These are phyloP conservation scores for Corvus hawaiiensis DNA, from an alignment of 2,113 vertebrate species.

Conservation along the genomic window DNA sequence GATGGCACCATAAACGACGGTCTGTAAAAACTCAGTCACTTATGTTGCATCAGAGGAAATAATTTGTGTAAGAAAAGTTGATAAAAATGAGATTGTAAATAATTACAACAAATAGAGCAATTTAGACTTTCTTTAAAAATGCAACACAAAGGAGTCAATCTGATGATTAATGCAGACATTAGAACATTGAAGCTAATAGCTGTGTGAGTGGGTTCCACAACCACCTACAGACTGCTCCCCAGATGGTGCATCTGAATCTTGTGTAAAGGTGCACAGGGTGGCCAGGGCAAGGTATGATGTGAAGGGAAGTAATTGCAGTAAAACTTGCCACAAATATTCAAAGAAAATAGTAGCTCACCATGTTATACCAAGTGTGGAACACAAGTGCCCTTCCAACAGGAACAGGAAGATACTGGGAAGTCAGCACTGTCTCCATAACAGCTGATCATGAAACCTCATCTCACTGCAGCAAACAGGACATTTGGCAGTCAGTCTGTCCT, in stretches of 20 bases:
- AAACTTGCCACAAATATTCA: neutral
- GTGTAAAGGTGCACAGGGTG: neutral
- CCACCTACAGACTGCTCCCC: neutral
- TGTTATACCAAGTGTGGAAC: neutral
- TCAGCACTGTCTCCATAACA: rapidly evolving
- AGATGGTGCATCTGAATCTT: neutral
- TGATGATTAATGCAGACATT: conserved; percentile 22
- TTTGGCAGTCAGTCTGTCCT: neutral
- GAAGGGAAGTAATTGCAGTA: neutral
- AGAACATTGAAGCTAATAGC: neutral
- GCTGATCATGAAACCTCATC: neutral
- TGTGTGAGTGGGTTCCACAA: neutral
- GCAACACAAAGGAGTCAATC: neutral
- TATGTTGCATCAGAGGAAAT: neutral
- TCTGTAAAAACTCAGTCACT: conserved; percentile 14
- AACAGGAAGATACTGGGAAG: neutral
- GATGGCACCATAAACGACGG: neutral
- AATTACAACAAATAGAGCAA: conserved; percentile 28
- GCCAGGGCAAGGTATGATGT: neutral
- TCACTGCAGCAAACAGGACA: neutral
- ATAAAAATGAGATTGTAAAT: conserved; percentile 5
- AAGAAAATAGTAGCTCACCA: neutral
- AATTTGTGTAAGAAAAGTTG: conserved; percentile 4
- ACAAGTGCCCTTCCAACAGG: neutral
- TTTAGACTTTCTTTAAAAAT: neutral